Percentiles rank a stretch among this genome's conserved stretches.
These are phyloP conservation scores for Didymodactylos carnosus DNA, from an alignment of 2,888 invertebrate species.

Conservation along the genomic window DNA sequence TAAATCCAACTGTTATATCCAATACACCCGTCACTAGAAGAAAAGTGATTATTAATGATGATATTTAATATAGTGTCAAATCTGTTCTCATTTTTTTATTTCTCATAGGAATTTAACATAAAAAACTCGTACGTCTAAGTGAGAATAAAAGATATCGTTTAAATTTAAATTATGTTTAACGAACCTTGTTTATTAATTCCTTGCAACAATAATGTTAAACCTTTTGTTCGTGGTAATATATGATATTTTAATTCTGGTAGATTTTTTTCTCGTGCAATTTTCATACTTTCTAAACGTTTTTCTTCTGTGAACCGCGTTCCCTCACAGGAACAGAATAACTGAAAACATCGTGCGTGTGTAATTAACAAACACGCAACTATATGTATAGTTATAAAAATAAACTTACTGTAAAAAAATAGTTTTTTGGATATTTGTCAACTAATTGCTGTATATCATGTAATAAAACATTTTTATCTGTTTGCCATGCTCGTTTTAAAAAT, in stretches of 20 bases:
- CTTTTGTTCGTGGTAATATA: constrained; percentile 69
- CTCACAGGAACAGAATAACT: constrained; percentile 57
- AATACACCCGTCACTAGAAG: not conserved
- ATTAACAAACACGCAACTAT: not conserved
- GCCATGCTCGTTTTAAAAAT: constrained; percentile 71
- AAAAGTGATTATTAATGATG: not conserved
- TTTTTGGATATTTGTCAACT: constrained; percentile 51
- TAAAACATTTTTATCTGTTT: constrained; percentile 67
- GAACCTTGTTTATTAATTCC: not conserved
- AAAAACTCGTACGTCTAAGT: no score
- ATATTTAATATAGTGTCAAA: no score
- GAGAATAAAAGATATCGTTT: not conserved
- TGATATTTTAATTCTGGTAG: constrained; percentile 66
- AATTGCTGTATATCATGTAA: constrained; percentile 57
- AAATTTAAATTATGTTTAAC: no score
- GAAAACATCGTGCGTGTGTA: no score
- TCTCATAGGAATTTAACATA: no score
- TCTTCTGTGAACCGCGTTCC: constrained; percentile 70
- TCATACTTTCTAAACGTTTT: constrained; percentile 66
- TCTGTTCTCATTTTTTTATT: no score
- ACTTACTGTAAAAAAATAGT: constrained; percentile 49
- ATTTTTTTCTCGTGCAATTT: constrained; percentile 65
- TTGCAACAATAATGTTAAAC: constrained; percentile 43
- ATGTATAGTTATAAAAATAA: not conserved
- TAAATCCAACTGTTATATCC: not conserved